Base-by-base conservation (phyloP, 2,888 invertebrate species). In the Scaptomyza polygonia region DNA sequence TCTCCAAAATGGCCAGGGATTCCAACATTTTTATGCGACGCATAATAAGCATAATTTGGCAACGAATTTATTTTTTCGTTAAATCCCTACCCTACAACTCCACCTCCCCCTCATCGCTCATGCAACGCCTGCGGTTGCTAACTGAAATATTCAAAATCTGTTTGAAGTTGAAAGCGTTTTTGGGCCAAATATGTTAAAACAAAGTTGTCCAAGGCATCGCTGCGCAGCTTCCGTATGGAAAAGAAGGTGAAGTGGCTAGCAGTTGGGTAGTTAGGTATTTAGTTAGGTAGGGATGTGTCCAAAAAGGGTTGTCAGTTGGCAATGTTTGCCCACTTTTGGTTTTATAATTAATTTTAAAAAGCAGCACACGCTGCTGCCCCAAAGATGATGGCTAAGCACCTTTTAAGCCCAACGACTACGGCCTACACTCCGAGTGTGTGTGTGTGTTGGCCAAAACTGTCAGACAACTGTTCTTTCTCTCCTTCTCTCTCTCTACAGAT, bases 11-110 rank as follows among this genome's bases (percentile, higher is more conserved):
- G 52, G 54, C 27, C 54, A 48, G 40, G 72, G 53, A 49, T 62
- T 51, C 48, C 62, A 72, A 81, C 87, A 86, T 84, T 77, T 84
- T 73, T 65, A 59, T 84, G 78, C 59, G 67, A 62, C 85, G 32
- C 81, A 86, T 86, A 81, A 86, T 86, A 74, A 80, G 77, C 87
- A 86, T 77, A 74, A 86, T 81, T 84, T 84, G 85, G 85, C 65
- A 71, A 77, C 77, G 84, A 71, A 80, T n/a, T n/a, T n/a, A n/a
- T n/a, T n/a, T n/a, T n/a, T n/a, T n/a, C n/a, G n/a, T n/a, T n/a
- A n/a, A n/a, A n/a, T n/a, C 25, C 76, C 45, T 11, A 9, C 40
- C 39, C 25, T 8, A n/a, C 1, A 44, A 21, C 48, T 49, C 18
- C 8, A 1, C n/a, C n/a, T 0, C 5, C 16, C 5, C 5, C 21